Conservation (phyloP, 2,113 vertebrate species). For the Ceratotherium simum region DNA sequence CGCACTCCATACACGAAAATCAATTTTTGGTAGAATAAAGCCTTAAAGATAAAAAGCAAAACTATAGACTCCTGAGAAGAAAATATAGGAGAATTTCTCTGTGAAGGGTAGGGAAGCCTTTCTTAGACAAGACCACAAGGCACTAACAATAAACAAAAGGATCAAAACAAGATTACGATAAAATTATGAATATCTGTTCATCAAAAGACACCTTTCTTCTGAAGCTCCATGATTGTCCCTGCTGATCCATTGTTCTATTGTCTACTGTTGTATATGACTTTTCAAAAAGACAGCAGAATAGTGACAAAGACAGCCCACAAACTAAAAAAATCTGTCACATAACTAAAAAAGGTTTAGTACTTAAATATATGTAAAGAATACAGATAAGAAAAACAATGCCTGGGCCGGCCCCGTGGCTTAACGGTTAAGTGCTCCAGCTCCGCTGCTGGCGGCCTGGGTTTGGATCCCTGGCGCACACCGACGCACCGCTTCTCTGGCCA, state of each 20-base stretch:
- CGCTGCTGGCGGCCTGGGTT: no score
- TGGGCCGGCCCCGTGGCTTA: no score
- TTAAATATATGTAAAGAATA: not conserved
- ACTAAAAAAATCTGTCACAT: not conserved
- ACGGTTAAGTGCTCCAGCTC: no score
- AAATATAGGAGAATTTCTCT: not conserved
- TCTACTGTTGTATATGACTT: not conserved
- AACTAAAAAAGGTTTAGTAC: not conserved
- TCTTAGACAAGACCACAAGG: not conserved
- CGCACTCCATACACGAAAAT: not conserved
- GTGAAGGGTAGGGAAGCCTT: not conserved
- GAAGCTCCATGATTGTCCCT: not conserved
- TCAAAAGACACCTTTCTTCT: not conserved
- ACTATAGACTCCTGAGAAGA: not conserved
- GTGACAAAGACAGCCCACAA: not conserved
- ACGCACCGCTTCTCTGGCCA: no score
- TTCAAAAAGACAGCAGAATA: not conserved
- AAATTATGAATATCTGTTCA: not conserved
- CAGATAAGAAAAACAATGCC: not conserved
- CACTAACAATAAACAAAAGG: not conserved
- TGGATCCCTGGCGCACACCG: no score
- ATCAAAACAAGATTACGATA: not conserved
- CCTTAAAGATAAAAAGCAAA: not conserved
- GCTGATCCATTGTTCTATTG: not conserved
- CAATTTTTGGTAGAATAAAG: not conserved